These are phyloP conservation scores for Callosobruchus maculatus DNA, from an alignment of 2,888 invertebrate species.

Conservation along the genomic window DNA sequence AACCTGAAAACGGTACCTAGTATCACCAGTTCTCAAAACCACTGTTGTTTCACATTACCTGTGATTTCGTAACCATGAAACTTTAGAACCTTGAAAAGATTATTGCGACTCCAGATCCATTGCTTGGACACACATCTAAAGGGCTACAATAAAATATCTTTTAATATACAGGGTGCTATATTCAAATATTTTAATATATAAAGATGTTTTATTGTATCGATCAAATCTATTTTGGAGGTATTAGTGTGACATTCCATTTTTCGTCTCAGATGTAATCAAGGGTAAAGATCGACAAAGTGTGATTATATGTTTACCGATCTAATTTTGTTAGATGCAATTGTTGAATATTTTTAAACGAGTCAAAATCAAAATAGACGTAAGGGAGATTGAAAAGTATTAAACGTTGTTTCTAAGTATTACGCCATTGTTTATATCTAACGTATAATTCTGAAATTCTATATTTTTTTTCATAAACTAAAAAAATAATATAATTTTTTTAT, in stretches of 20 bases:
- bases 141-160: slow-evolving; percentile 24
- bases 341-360: neutral
- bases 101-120: neutral
- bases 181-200: slow-evolving; percentile 22
- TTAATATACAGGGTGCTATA: slow-evolving; percentile 27
- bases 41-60: neutral
- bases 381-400: neutral
- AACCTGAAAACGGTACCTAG: too few relatives aligned
- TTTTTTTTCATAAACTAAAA: too few relatives aligned
- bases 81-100: neutral
- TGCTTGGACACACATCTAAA: neutral
- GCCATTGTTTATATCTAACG: too few relatives aligned
- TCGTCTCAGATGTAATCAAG: neutral
- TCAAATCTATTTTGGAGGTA: neutral
- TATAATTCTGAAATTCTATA: too few relatives aligned
- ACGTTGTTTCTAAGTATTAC: too few relatives aligned
- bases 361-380: neutral
- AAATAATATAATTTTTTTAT: too few relatives aligned
- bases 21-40: too few relatives aligned
- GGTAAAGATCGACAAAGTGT: neutral
- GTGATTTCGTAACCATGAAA: neutral
- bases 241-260: neutral
- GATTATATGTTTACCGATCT: neutral
- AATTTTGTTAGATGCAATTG: neutral
- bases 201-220: slow-evolving; percentile 25